These are phyloP conservation scores for Brachionus paranguensis DNA, from an alignment of 1,140 invertebrate species.

Conservation along the genomic window DNA sequence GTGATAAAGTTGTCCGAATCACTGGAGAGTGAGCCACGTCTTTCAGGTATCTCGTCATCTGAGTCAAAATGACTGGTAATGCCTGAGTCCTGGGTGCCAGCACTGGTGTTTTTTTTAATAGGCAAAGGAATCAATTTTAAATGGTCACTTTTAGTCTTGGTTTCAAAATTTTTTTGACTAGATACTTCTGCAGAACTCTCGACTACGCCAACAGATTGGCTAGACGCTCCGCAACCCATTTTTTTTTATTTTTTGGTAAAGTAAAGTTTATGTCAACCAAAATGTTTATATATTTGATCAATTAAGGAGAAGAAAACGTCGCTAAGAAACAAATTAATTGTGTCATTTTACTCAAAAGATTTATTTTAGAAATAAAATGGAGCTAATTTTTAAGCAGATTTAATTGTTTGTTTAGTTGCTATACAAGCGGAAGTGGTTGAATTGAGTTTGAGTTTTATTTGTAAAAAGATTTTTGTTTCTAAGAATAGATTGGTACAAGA, in stretches of 20 bases:
- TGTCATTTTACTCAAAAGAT: neutral
- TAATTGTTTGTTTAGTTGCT: neutral
- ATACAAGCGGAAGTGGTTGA: neutral
- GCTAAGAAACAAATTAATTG: conserved; percentile 31
- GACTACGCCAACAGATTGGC: neutral
- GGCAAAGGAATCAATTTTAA: conserved; percentile 6
- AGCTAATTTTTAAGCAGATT: neutral
- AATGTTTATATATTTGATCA: neutral
- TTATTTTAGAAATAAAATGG: neutral
- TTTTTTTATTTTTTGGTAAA: neutral
- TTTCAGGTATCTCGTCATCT: neutral
- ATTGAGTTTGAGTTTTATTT: neutral
- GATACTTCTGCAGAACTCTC: neutral
- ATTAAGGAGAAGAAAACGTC: neutral
- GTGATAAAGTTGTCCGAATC: neutral
- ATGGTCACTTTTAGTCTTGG: neutral
- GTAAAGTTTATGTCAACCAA: neutral
- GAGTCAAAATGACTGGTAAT: neutral
- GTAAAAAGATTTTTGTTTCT: neutral
- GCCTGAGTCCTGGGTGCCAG: conserved; percentile 11
- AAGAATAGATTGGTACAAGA: neutral
- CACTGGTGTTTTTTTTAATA: conserved; percentile 18
- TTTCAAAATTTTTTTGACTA: neutral
- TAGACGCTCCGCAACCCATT: conserved; percentile 24
- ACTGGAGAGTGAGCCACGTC: neutral